A percentile compares a stretch with the other conserved stretches of the same genome.
phyloP scores from a whole-genome alignment of 2,113 vertebrate genomes.

The Hippocampus mohnikei region DNA sequence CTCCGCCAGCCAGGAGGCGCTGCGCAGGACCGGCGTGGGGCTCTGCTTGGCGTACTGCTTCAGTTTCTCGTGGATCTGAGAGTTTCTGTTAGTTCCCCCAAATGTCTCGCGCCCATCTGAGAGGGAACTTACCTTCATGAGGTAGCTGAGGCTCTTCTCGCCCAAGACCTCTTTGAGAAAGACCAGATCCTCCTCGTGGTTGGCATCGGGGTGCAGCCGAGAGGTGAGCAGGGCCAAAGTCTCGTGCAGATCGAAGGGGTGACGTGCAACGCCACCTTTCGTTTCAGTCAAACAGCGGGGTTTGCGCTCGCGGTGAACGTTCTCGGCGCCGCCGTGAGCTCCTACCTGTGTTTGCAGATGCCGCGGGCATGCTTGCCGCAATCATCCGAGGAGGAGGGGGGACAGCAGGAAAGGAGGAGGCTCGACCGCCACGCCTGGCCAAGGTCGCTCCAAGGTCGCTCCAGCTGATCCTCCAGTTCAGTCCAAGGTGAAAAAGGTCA shows the following conservation, averaged over 20 bases:
- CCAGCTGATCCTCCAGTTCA: constrained; percentile 13
- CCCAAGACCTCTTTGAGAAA: constrained; percentile 90
- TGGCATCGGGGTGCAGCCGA: constrained; percentile 88
- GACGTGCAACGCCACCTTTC: too few species aligned
- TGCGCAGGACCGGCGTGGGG: constrained; percentile 85
- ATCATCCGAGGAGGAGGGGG: constrained; percentile 45
- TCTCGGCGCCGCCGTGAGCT: background rate
- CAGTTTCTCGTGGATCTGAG: constrained; percentile 89
- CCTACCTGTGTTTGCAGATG: constrained; percentile 83
- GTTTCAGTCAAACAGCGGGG: too few species aligned
- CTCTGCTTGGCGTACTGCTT: constrained; percentile 85
- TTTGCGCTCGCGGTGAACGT: too few species aligned
- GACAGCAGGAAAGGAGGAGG: constrained; percentile 13
- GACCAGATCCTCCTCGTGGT: constrained; percentile 87
- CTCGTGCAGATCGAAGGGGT: constrained; percentile 82
- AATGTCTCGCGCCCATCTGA: too few species aligned
- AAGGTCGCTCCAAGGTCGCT: constrained; percentile 2
- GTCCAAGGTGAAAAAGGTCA: constrained; percentile 12
- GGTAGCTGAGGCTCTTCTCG: constrained; percentile 84
- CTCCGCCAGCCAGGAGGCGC: constrained; percentile 84
- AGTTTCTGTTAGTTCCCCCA: background rate
- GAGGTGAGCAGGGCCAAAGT: constrained; percentile 89
- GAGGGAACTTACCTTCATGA: constrained; percentile 82
- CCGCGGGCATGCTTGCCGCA: constrained; percentile 79
- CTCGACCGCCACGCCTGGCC: background rate